Evolutionary conservation across 2,888 invertebrate species (phyloP).

Genomic region (Orgyia antiqua): DNA sequence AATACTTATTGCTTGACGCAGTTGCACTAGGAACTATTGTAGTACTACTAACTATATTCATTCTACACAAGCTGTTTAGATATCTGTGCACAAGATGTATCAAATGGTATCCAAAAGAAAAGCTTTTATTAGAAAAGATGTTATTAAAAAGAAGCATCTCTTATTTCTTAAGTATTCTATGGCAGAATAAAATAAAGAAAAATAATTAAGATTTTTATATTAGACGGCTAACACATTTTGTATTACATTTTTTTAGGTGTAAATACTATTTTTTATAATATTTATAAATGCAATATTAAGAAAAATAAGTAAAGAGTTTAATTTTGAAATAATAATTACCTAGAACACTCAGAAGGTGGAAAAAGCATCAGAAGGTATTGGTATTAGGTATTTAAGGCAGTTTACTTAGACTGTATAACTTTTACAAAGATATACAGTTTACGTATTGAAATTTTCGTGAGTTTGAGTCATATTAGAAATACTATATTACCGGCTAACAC

Average conservation of each 20-base stretch:
- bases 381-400: no score
- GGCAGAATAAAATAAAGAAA: constrained; percentile 60
- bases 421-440: no score
- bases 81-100: constrained; percentile 62
- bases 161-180: constrained; percentile 54
- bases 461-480: no score
- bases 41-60: constrained; percentile 43
- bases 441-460: no score
- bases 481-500: no score
- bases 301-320: no score
- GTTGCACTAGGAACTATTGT: constrained; percentile 47
- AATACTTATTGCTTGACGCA: constrained; percentile 65
- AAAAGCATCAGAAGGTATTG: background rate
- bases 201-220: constrained; percentile 38
- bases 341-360: background rate
- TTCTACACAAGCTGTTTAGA: constrained; percentile 57
- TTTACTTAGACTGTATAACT: no score
- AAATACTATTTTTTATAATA: constrained; percentile 60
- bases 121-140: constrained; percentile 52
- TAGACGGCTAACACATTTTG: constrained; percentile 22
- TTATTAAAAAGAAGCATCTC: constrained; percentile 53
- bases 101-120: constrained; percentile 62
- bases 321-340: no score
- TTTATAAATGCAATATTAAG: constrained; percentile 33
- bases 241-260: constrained; percentile 45